Base-by-base conservation (phyloP, 2,797 vertebrate genomes). In the Phataginus tricuspis region DNA sequence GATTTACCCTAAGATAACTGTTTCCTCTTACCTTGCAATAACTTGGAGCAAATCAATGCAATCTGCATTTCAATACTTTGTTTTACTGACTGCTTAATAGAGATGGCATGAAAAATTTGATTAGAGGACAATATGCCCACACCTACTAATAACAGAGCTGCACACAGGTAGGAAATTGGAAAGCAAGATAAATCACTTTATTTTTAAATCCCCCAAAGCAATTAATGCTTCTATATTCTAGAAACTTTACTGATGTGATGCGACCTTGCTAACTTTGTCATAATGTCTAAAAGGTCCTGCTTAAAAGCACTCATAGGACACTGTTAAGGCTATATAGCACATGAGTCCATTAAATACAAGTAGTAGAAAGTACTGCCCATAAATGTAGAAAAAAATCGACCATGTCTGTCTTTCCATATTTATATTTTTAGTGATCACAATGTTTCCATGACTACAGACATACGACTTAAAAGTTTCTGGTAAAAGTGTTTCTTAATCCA, bases 51-150 rank as follows among this genome's bases (percentile, higher is more conserved):
- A 93, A 97, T 98, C 94, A 97, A 97, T 39, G 55, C 90, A 87
- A 97, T 97, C 97, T 98, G 93, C 96, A 97, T 97, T 98, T 97
- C 96, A 97, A 96, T 97, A 79, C 66, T 95, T 96, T 95, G 39
- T 95, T 97, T 97, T 97, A 95, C 96, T 94, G 94, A 94, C 80
- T 98, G 94, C 94, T 97, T 97, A 97, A 97, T 96, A 97, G 90
- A 93, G 88, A 93, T 66, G 68, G 68, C 69, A 90, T 90, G 51
- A 97, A 82, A 89, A 69, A 14, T 97, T 97, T 95, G 86, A 96
- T 93, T 97, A 95, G 78, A 94, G 49, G 80, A 96, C 95, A 96
- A 34, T 95, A 94, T 95, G 74, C 79, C 95, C 89, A 96, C 96
- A 95, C 86, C 92, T 96, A 27, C 96, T 95, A 95, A 96, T 94